Conservation (phyloP, 1,140 invertebrate species). For the Watersipora subatra region DNA sequence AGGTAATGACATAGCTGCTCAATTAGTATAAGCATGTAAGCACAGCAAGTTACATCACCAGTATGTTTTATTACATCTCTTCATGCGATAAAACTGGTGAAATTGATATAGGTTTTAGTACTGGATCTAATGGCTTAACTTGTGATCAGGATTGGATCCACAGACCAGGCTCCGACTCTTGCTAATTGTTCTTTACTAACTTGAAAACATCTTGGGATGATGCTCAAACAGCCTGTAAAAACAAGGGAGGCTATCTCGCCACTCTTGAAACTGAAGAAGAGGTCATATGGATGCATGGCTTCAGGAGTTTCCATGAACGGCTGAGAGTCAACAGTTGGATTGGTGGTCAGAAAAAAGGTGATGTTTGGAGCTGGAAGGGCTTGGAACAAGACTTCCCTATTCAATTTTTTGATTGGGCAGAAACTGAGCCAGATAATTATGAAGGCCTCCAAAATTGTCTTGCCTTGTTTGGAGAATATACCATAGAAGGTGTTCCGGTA, state of each 20-base stretch:
- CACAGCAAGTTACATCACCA: too few species aligned
- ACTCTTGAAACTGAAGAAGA: neutral
- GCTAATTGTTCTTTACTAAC: too few species aligned
- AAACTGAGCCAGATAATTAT: neutral
- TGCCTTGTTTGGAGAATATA: neutral
- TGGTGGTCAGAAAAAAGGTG: neutral
- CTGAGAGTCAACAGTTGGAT: neutral
- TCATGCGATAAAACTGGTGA: too few species aligned
- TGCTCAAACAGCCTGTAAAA: neutral
- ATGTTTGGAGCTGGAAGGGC: neutral
- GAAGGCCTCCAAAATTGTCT: neutral
- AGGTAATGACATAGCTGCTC: too few species aligned
- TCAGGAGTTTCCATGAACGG: neutral
- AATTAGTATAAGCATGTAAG: too few species aligned
- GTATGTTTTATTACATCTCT: too few species aligned
- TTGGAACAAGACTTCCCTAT: neutral
- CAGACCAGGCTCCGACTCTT: too few species aligned
- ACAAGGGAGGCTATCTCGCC: neutral
- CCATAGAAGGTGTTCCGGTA: neutral
- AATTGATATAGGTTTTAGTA: too few species aligned
- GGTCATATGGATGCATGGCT: neutral
- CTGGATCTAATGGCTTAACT: too few species aligned
- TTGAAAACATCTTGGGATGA: neutral
- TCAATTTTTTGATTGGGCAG: neutral
- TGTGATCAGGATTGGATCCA: too few species aligned